A percentile compares a stretch with the other conserved stretches of the same genome.
Evolutionary conservation across 2,113 vertebrate species (phyloP).

Genomic region (Bubo blakistoni): DNA sequence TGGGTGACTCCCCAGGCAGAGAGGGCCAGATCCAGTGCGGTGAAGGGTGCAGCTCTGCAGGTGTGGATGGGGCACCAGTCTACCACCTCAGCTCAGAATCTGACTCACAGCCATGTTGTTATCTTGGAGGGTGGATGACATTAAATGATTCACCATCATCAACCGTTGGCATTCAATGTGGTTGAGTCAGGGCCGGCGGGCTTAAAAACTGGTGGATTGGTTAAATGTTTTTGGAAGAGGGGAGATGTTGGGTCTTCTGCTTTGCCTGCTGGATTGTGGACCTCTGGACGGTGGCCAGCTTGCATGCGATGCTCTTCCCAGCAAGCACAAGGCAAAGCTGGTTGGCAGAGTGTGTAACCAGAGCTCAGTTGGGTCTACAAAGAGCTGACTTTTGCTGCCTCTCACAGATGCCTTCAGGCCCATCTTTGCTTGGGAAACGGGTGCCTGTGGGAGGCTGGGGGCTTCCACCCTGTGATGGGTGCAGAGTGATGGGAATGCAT

Average conservation of each 20-base stretch:
- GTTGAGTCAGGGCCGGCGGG: accelerated
- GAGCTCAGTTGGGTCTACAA: neutral
- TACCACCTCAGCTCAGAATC: neutral
- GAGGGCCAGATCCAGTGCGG: accelerated
- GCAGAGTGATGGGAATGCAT: neutral
- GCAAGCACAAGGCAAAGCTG: neutral
- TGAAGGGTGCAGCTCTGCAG: neutral
- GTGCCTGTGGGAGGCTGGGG: neutral
- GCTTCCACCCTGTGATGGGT: neutral
- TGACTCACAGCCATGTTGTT: neutral
- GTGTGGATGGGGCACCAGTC: neutral
- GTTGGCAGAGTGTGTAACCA: neutral
- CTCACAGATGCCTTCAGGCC: neutral
- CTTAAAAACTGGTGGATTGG: neutral
- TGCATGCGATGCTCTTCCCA: neutral
- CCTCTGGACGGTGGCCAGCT: neutral
- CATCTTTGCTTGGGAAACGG: neutral
- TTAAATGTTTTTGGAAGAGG: neutral
- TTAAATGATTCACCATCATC: neutral
- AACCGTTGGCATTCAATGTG: accelerated
- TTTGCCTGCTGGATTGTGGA: neutral
- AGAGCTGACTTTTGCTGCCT: neutral
- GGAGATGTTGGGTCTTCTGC: neutral
- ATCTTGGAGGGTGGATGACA: neutral
- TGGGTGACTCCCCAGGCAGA: neutral